Percentiles rank a stretch among this genome's conserved stretches.
Evolutionary conservation across 2,888 invertebrate species (phyloP).

Genomic region (Limnephilus rhombicus): DNA sequence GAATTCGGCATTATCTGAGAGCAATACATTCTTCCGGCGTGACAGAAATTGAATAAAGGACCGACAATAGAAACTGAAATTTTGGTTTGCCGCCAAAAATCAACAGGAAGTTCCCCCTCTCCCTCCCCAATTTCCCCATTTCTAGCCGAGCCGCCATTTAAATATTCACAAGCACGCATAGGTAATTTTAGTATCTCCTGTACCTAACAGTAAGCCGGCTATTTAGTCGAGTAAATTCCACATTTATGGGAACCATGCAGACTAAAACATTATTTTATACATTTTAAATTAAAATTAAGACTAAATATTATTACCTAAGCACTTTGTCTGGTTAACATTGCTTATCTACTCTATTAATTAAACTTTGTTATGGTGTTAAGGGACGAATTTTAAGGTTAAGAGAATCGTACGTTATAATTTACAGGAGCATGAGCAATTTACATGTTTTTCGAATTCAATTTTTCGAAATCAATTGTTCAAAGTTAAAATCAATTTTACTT

Average conservation of each 20-base stretch:
- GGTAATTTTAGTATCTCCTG: not conserved
- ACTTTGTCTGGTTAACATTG: no score
- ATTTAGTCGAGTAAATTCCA: not conserved
- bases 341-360: no score
- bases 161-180: not conserved
- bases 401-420: no score
- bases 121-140: not conserved
- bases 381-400: no score
- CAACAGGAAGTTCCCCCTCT: not conserved
- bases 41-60: slow-evolving; percentile 29
- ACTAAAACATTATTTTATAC: not conserved
- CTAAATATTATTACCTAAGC: no score
- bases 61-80: slow-evolving; percentile 7
- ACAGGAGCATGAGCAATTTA: no score
- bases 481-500: no score
- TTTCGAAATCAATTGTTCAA: no score
- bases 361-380: no score
- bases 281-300: not conserved
- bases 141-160: not conserved
- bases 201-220: not conserved
- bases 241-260: not conserved
- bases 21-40: slow-evolving; percentile 23
- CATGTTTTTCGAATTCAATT: no score
- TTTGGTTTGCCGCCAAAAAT: slow-evolving; percentile 32
- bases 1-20: slow-evolving; percentile 2